A percentile compares a stretch with the other conserved stretches of the same genome.
phyloP scores from a whole-genome alignment of 2,113 vertebrate genomes.

The Saguinus midas region DNA sequence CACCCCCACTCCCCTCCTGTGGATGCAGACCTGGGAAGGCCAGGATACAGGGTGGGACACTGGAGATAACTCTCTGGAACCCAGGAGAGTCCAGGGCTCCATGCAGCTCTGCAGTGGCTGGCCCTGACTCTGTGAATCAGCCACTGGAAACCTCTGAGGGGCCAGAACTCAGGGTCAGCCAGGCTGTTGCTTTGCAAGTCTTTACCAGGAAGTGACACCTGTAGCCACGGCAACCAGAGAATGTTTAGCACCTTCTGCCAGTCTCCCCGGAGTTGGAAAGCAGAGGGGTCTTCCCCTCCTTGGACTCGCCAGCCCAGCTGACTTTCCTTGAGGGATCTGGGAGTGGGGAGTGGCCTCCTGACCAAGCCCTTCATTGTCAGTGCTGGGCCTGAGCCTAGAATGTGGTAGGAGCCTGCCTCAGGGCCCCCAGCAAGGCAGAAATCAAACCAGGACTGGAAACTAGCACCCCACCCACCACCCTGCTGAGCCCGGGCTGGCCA shows the following conservation, averaged over 20 bases:
- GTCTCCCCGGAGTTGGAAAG: background rate
- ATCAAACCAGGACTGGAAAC: background rate
- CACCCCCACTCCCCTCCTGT: background rate
- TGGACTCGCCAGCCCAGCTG: background rate
- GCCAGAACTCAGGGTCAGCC: background rate
- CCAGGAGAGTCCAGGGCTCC: fast-evolving
- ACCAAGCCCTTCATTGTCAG: background rate
- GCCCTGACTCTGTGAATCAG: background rate
- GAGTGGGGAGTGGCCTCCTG: background rate
- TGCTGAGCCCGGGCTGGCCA: background rate
- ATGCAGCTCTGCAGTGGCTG: background rate
- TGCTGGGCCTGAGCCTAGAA: background rate
- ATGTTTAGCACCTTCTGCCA: background rate
- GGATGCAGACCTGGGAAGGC: background rate
- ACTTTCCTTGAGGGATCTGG: background rate
- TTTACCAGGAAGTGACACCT: background rate
- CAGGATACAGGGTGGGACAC: fast-evolving
- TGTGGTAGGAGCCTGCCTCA: background rate
- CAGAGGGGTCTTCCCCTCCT: background rate
- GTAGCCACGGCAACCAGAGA: conserved; percentile 54
- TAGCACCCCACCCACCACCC: too few species aligned
- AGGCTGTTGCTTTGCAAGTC: background rate
- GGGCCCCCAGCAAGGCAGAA: background rate
- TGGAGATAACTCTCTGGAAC: background rate
- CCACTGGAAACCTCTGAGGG: background rate